Conservation (phyloP, 1,140 invertebrate species). For the Chelonus insularis region DNA sequence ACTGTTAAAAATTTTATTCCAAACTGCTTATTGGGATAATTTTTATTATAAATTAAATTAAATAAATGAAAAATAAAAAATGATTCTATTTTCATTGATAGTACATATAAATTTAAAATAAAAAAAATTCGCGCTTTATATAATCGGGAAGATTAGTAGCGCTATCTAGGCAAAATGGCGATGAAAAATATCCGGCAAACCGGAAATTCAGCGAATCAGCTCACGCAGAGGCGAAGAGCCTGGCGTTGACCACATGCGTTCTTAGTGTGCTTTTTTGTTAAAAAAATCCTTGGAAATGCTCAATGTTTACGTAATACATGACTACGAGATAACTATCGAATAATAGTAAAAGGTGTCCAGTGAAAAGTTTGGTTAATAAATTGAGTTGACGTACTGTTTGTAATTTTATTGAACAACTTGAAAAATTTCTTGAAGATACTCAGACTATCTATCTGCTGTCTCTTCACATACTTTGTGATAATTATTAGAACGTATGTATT, state of each 20-base stretch:
- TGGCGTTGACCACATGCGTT: slow-evolving; percentile 48
- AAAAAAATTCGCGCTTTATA: not conserved
- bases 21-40: too few species aligned
- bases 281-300: slow-evolving; percentile 40
- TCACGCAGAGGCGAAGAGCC: slow-evolving; percentile 37
- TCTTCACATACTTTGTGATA: too few species aligned
- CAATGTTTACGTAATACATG: slow-evolving; percentile 47
- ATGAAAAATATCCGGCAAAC: slow-evolving; percentile 28
- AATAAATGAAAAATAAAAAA: slow-evolving; percentile 15
- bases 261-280: slow-evolving; percentile 32
- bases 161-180: not conserved
- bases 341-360: slow-evolving; percentile 16
- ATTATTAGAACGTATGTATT: too few species aligned
- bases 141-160: not conserved
- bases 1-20: too few species aligned
- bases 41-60: too few species aligned
- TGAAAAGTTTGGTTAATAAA: slow-evolving; percentile 14
- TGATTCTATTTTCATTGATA: not conserved
- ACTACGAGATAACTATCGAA: slow-evolving; percentile 27
- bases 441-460: too few species aligned
- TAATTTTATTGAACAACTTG: not conserved
- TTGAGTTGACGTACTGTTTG: slow-evolving; percentile 7
- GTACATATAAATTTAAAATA: not conserved
- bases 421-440: slow-evolving; percentile 1
- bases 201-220: slow-evolving; percentile 36